A percentile compares a stretch with the other conserved stretches of the same genome.
Evolutionary conservation across 2,113 vertebrate genomes (phyloP).

Genomic region (Otocyon megalotis): DNA sequence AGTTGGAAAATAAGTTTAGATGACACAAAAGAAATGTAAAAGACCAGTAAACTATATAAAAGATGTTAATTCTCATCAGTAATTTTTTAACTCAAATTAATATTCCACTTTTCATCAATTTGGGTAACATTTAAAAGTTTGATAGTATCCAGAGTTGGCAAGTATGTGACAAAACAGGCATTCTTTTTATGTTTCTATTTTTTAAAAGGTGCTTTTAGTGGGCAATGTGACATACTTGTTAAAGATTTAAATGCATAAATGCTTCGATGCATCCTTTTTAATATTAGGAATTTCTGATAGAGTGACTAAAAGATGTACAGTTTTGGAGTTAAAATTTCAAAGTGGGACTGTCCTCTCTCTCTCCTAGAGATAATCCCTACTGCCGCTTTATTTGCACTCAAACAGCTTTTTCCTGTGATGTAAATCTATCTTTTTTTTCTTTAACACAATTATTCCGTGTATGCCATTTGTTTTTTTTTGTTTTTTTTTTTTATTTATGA

Average conservation of each 20-base stretch:
- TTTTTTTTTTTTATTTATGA: too few relatives aligned
- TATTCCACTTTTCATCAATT: neutral
- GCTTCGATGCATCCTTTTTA: neutral
- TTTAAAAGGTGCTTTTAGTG: neutral
- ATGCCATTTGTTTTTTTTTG: too few relatives aligned
- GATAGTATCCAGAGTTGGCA: too few relatives aligned
- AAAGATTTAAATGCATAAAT: neutral
- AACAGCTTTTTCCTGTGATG: neutral
- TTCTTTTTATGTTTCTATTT: neutral
- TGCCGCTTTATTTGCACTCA: neutral
- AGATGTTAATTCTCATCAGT: neutral
- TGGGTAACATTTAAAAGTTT: neutral
- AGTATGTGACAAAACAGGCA: neutral
- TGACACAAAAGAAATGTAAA: neutral
- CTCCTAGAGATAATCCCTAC: neutral
- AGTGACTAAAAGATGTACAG: neutral
- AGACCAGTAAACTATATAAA: neutral
- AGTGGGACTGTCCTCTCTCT: fast-evolving
- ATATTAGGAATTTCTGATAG: neutral
- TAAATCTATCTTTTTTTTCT: fast-evolving
- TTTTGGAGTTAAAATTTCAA: neutral
- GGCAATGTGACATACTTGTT: neutral
- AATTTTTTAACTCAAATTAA: neutral
- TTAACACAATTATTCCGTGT: fast-evolving
- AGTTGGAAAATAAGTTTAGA: neutral